Evolutionary conservation across 2,797 vertebrate genomes (phyloP), one percentile per base, ranked within the genome.

Genomic region (Percopsis omiscomaycus): DNA sequence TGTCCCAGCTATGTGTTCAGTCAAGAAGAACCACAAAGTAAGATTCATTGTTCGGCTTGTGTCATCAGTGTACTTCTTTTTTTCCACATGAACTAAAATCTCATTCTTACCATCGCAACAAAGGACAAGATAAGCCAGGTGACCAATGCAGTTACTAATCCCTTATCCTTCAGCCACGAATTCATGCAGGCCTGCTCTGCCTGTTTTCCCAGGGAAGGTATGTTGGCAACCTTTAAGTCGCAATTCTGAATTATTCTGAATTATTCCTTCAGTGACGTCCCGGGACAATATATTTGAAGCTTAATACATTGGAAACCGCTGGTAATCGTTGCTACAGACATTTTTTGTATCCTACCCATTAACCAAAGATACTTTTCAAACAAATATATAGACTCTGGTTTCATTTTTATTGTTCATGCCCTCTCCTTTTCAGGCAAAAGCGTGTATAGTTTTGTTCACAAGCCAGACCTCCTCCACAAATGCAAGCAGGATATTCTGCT

Each of bases 201-300:
- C 73, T 99, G 97, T 91, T 98, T 94, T 73, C 92, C 91, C 55
- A 93, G 92, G 76, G 92, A 87, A 93, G 97, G 97, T 98, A 90
- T 0, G 59, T 55, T 3, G 5, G 3, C 3, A 1, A 6, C 32
- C 8, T 15, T 10, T 5, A 37, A 15, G 37, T 42, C 37, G 5
- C 8, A 42, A 42, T 42, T 42, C 37, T 42, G 6, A 42, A 42
- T 9, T 42, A 42, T 42, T 42, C 37, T 42, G 6, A 42, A 42
- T 9, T 42, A 9, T 42, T 42, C 37, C 6, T 6, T 9, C 37
- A 42, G 6, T 42, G 37, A 6, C 9, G 37, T 42, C 37, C 9
- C 9, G 37, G 37, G 37, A 42, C 37, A 42, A 42, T 42, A 42
- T 42, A 9, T 42, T 9, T 42, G 37, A 42, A 42, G 6, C 5